Percentiles rank a stretch among this genome's conserved stretches.
Evolutionary conservation across 2,797 vertebrate species (phyloP).

Genomic region (Gymnothorax reevesii): DNA sequence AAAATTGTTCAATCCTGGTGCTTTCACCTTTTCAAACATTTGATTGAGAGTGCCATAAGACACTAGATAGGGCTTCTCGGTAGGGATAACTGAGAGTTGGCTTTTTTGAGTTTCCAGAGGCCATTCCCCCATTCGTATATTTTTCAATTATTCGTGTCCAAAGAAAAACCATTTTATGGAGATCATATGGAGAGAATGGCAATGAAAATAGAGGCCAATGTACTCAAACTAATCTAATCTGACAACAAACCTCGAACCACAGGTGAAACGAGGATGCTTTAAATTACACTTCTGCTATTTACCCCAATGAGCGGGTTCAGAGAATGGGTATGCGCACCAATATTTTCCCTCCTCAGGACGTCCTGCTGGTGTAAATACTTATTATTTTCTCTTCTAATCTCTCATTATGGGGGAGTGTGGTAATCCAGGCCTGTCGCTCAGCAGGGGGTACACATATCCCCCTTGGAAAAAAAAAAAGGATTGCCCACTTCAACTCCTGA

Average conservation of each 20-base stretch:
- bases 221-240: constrained; percentile 48
- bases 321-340: background rate
- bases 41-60: too few relatives aligned
- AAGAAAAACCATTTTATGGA: constrained; percentile 43
- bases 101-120: too few relatives aligned
- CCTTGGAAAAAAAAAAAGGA: constrained; percentile 63
- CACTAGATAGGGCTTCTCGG: too few relatives aligned
- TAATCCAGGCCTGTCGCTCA: background rate
- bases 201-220: constrained; percentile 45
- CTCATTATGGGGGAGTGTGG: constrained; percentile 51
- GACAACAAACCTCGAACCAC: constrained; percentile 33
- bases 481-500: constrained; percentile 74
- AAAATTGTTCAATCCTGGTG: too few relatives aligned
- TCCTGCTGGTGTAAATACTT: constrained; percentile 56
- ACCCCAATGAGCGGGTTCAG: constrained; percentile 3
- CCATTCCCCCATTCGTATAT: constrained; percentile 47
- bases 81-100: too few relatives aligned
- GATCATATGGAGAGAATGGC: background rate
- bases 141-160: constrained; percentile 57
- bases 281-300: background rate
- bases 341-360: constrained; percentile 32
- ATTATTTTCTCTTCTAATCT: constrained; percentile 68
- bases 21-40: too few relatives aligned
- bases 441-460: constrained; percentile 34
- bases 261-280: constrained; percentile 42